A percentile compares a stretch with the other conserved stretches of the same genome.
Evolutionary conservation across 2,888 invertebrate genomes (phyloP).

Genomic region (Acleris emargana): DNA sequence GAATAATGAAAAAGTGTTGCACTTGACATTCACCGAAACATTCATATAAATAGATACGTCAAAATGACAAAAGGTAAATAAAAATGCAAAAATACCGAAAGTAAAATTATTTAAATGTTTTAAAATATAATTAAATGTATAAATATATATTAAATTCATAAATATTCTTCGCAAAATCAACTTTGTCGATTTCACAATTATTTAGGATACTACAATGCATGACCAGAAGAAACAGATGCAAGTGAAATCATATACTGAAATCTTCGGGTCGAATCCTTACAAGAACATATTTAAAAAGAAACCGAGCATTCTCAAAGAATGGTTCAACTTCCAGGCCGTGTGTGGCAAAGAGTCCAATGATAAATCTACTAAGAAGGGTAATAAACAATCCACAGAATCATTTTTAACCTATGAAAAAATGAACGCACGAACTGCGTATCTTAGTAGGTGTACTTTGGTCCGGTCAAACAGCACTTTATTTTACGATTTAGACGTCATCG

Average conservation of each 20-base stretch:
- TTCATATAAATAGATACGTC: not conserved
- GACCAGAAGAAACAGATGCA: constrained; percentile 37
- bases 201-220: not conserved
- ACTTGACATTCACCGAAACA: not conserved
- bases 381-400: not conserved
- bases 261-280: constrained; percentile 50
- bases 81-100: constrained; percentile 36
- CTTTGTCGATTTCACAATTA: not conserved
- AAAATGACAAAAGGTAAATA: constrained; percentile 28
- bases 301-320: constrained; percentile 22
- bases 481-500: constrained; percentile 69
- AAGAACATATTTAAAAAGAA: constrained; percentile 44
- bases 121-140: not conserved
- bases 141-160: not conserved
- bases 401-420: constrained; percentile 63
- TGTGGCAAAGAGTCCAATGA: not conserved
- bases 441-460: constrained; percentile 50
- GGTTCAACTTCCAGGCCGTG: not conserved
- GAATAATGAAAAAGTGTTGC: not conserved
- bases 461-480: constrained; percentile 69
- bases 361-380: not conserved
- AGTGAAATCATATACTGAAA: constrained; percentile 59
- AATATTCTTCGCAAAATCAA: not conserved
- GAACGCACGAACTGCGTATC: constrained; percentile 52
- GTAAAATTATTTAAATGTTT: constrained; percentile 1